Conservation (phyloP, 2,797 vertebrate species). For the Semaprochilodus insignis region DNA sequence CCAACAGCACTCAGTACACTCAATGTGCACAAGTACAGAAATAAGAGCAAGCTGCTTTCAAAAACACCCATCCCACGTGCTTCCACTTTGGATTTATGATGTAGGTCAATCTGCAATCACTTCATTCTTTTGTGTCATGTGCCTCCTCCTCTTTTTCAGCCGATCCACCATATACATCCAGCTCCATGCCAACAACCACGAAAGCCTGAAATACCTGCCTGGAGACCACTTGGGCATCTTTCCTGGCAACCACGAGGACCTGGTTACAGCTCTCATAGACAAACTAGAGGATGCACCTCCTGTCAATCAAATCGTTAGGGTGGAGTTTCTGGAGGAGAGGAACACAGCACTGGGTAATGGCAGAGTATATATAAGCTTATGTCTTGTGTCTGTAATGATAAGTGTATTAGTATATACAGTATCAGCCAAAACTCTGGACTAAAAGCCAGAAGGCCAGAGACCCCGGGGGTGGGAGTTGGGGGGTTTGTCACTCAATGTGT, state of each 20-base stretch:
- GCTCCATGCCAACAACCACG: slow-evolving; percentile 89
- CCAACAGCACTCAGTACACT: not conserved
- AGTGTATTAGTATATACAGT: not conserved
- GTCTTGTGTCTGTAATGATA: not conserved
- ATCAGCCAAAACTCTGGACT: not conserved
- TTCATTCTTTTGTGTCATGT: not conserved
- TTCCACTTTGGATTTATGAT: not conserved
- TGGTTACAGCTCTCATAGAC: slow-evolving; percentile 91
- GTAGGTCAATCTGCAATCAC: not conserved
- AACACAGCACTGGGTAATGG: slow-evolving; percentile 91
- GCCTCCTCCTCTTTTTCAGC: slow-evolving; percentile 70
- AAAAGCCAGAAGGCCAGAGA: not conserved
- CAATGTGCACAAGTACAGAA: not conserved
- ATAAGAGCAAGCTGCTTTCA: not conserved
- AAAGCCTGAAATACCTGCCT: slow-evolving; percentile 89
- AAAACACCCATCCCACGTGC: not conserved
- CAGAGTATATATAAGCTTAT: not conserved
- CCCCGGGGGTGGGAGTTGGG: not conserved
- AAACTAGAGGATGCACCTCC: slow-evolving; percentile 93
- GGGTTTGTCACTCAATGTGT: not conserved
- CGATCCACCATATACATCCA: slow-evolving; percentile 94
- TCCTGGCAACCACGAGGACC: slow-evolving; percentile 92
- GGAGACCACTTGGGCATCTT: slow-evolving; percentile 97
- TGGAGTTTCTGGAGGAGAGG: slow-evolving; percentile 95
- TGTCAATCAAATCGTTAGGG: slow-evolving; percentile 91